phyloP scores from a whole-genome alignment of 2,113 vertebrate species.

The Scomber japonicus region DNA sequence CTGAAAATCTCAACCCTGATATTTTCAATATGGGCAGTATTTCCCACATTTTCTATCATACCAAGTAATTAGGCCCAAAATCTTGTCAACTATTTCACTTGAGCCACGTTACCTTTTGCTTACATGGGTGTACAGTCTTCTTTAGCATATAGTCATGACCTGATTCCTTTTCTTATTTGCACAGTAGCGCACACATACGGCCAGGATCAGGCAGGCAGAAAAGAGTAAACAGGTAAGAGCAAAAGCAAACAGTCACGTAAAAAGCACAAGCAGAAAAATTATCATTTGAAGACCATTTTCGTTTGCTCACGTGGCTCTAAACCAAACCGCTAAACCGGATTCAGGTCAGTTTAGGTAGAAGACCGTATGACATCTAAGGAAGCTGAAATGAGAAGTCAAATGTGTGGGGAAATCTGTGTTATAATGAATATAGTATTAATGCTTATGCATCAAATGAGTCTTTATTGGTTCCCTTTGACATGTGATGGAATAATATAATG shows the following conservation, averaged over 20 bases:
- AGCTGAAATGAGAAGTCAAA: background rate
- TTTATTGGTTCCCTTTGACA: background rate
- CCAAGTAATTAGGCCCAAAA: too few relatives aligned
- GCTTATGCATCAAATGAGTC: background rate
- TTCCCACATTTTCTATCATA: background rate
- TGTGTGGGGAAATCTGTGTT: background rate
- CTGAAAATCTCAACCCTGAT: background rate
- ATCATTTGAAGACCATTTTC: background rate
- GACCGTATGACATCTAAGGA: background rate
- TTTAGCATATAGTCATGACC: background rate
- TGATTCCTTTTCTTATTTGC: slow-evolving; percentile 25
- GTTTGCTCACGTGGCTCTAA: background rate
- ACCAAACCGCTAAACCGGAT: too few relatives aligned
- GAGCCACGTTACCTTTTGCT: too few relatives aligned
- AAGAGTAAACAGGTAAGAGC: slow-evolving; percentile 6
- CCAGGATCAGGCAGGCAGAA: background rate
- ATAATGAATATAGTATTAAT: background rate
- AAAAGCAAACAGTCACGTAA: slow-evolving; percentile 15
- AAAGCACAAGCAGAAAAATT: background rate
- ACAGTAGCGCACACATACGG: background rate
- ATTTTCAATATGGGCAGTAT: background rate
- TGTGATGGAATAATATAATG: background rate
- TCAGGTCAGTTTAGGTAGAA: background rate
- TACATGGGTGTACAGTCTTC: background rate
- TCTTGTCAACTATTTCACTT: too few relatives aligned